Percentiles rank a stretch among this genome's conserved stretches.
Conservation (phyloP, 2,888 invertebrate genomes). For the Drosophila mercatorum region DNA sequence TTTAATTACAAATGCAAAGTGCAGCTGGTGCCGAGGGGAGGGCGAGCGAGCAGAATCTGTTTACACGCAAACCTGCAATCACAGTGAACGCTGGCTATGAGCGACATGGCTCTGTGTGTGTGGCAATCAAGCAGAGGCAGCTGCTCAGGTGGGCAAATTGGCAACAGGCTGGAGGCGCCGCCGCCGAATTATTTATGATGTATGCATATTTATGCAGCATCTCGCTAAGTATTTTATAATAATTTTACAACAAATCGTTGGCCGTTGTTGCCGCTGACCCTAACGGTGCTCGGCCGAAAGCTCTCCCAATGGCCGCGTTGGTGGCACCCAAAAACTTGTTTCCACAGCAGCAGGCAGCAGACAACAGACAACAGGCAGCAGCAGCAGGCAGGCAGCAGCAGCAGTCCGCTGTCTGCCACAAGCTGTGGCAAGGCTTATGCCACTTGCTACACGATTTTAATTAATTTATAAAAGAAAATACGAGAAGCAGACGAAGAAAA, state of each 20-base stretch:
- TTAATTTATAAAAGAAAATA: conserved; percentile 61
- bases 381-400: conserved; percentile 15
- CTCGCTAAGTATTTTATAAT: conserved; percentile 77
- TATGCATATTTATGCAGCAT: conserved; percentile 77
- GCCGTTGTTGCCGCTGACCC: conserved; percentile 55
- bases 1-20: conserved; percentile 78
- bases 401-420: conserved; percentile 41
- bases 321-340: conserved; percentile 48
- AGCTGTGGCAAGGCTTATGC: conserved; percentile 65
- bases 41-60: conserved; percentile 57
- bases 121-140: conserved; percentile 23
- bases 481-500: conserved; percentile 6
- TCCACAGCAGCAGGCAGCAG: neutral
- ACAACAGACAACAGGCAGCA: neutral
- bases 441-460: conserved; percentile 71
- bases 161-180: conserved; percentile 29
- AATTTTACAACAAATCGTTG: conserved; percentile 37
- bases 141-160: conserved; percentile 68
- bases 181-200: conserved; percentile 75
- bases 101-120: conserved; percentile 13
- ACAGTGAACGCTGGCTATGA: conserved; percentile 25
- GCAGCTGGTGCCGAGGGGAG: conserved; percentile 24
- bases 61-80: conserved; percentile 76
- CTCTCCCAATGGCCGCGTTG: conserved; percentile 50
- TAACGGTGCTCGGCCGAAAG: conserved; percentile 64